phyloP scores from a whole-genome alignment of 2,888 invertebrate genomes.

The Andrena camellia region DNA sequence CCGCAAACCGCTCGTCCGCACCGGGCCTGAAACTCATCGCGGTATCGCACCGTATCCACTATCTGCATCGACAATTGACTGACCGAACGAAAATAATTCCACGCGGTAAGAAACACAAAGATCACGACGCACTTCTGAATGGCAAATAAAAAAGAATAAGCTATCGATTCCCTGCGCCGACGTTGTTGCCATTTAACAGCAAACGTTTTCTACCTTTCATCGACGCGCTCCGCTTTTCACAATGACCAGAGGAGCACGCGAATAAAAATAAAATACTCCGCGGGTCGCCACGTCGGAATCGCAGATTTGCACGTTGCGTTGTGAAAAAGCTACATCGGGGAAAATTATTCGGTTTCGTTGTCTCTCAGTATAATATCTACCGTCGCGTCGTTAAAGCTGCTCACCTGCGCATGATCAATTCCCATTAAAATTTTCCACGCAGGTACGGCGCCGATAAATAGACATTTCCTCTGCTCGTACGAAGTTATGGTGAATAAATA shows the following conservation, averaged over 20 bases:
- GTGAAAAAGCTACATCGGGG: conserved; percentile 33
- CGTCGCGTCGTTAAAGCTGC: conserved; percentile 13
- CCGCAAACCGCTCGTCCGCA: too few species aligned
- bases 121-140: neutral
- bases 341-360: conserved; percentile 16
- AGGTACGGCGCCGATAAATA: too few species aligned
- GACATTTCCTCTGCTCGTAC: too few species aligned
- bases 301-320: conserved; percentile 2
- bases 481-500: too few species aligned
- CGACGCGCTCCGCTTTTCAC: conserved; percentile 25
- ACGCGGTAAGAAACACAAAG: conserved; percentile 7
- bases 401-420: too few species aligned
- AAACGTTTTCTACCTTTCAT: conserved; percentile 41
- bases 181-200: conserved; percentile 40
- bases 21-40: neutral
- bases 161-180: conserved; percentile 11
- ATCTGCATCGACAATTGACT: neutral
- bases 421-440: too few species aligned
- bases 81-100: conserved; percentile 40
- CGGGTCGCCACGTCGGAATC: conserved; percentile 33
- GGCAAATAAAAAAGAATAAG: conserved; percentile 39
- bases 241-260: neutral
- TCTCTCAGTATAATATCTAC: neutral
- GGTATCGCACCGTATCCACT: neutral
- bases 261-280: conserved; percentile 58